A percentile compares a stretch with the other conserved stretches of the same genome.
Conservation (phyloP, 2,797 vertebrate genomes). For the Gallirallus australis region DNA sequence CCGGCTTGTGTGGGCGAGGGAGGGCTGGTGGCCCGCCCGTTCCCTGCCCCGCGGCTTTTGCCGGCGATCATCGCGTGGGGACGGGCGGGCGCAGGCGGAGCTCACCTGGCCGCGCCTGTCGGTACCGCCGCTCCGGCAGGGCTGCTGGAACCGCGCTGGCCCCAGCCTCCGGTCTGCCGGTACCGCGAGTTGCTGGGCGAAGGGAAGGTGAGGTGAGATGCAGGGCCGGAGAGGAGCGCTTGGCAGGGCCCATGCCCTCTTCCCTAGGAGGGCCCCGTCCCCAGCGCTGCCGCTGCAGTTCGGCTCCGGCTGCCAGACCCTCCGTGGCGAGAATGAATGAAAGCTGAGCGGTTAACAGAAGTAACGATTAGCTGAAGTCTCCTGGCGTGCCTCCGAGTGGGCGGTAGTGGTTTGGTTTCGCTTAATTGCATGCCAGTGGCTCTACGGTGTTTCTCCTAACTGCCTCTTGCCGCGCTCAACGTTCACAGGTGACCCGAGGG, state of each 20-base stretch:
- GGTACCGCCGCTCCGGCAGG: not conserved
- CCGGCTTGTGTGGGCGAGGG: too few species aligned
- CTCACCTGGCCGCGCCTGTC: not conserved
- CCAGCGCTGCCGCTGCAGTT: fast-evolving
- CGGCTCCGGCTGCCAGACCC: not conserved
- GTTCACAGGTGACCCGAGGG: not conserved
- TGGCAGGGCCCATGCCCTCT: fast-evolving
- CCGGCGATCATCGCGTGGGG: not conserved
- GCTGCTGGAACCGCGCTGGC: fast-evolving
- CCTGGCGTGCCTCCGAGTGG: not conserved
- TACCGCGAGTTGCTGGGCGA: not conserved
- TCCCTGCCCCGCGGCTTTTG: too few species aligned
- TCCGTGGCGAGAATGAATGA: not conserved
- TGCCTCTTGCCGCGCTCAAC: fast-evolving
- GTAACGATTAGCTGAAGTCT: fast-evolving
- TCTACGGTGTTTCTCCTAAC: not conserved
- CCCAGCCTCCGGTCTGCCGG: not conserved
- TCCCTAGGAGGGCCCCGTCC: fast-evolving
- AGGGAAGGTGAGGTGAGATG: fast-evolving
- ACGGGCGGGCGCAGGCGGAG: not conserved
- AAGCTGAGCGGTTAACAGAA: not conserved
- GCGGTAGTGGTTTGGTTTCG: fast-evolving
- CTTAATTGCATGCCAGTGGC: fast-evolving
- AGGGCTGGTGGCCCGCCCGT: too few species aligned
- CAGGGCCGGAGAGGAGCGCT: not conserved